phyloP scores from a whole-genome alignment of 2,888 invertebrate species.

The Peribatodes rhomboidaria region DNA sequence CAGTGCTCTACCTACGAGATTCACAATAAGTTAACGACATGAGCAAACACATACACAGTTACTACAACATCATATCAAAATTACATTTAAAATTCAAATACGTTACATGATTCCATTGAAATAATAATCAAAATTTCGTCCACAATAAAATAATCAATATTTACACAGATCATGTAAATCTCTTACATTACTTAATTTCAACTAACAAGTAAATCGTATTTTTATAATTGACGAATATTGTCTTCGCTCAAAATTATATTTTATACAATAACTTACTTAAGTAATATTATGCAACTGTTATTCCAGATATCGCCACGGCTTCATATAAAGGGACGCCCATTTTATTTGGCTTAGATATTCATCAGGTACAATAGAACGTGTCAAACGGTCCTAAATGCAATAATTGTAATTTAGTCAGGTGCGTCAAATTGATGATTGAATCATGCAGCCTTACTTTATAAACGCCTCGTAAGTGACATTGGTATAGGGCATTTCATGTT shows the following conservation, averaged over 20 bases:
- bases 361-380: conserved; percentile 78
- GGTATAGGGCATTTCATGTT: no score
- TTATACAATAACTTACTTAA: conserved; percentile 63
- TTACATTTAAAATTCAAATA: conserved; percentile 37
- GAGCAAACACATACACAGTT: conserved; percentile 59
- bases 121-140: conserved; percentile 49
- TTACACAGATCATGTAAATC: conserved; percentile 59
- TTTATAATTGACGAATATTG: conserved; percentile 81
- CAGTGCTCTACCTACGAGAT: conserved; percentile 70
- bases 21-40: conserved; percentile 67
- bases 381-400: conserved; percentile 62
- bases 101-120: conserved; percentile 33
- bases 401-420: conserved; percentile 29
- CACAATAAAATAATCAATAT: conserved; percentile 54
- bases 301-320: conserved; percentile 71
- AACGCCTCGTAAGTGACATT: no score
- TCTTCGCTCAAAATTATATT: conserved; percentile 70
- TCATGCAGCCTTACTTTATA: conserved; percentile 1
- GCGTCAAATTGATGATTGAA: conserved; percentile 20
- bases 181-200: conserved; percentile 53
- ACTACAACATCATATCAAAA: conserved; percentile 51
- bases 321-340: conserved; percentile 58
- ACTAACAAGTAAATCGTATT: conserved; percentile 65
- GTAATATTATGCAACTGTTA: conserved; percentile 53
- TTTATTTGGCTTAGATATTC: conserved; percentile 71